Evolutionary conservation across 2,888 invertebrate species (phyloP), one percentile per base, ranked within the genome.

Genomic region (Agriopis aurantiaria): DNA sequence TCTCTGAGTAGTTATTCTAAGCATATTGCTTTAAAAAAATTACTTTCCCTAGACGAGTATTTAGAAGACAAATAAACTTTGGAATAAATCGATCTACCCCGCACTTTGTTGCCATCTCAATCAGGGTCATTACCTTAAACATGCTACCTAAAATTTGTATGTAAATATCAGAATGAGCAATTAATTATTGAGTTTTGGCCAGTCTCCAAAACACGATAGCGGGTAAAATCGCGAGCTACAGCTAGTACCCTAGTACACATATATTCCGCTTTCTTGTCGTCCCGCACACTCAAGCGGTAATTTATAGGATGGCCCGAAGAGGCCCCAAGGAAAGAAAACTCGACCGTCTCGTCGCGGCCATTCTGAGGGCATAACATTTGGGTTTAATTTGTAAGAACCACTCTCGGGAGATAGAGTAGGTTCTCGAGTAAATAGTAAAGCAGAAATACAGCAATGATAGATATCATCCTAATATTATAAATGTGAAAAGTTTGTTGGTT

Each of bases 361-460:
- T 62, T 53, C 53, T 53, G n/a, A 23, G 55, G 46, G n/a, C 52
- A 53, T 62, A 62, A 23, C 62, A 62, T 62, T 62, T 62, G 46
- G 45, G 45, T 62, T 53, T 62, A 53, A 62, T 62, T 62, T 53
- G 45, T 33, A 3, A 52, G 17, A 33, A 53, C 62, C 45, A 53
- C 62, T 62, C 52, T n/a, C 14, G 5, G 10, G 11, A 60, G 49
- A 49, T 49, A 41, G 11, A 49, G 3, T 53, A 33, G 33, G 40
- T 6, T 55, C 41, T 41, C 55, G 1, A 12, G 41, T 23, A 53
- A 33, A 33, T 33, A 53, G 10, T 53, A 14, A n/a, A 0, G 40
- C 14, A 9, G 41, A 56, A 41, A 56, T 41, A 8, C 3, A 49
- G 3, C 14, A 14, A 8, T 14, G 8, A 14, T 49, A 14, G 8